Evolutionary conservation across 2,888 invertebrate genomes (phyloP).

Genomic region (Glyphotaelius pellucidus): DNA sequence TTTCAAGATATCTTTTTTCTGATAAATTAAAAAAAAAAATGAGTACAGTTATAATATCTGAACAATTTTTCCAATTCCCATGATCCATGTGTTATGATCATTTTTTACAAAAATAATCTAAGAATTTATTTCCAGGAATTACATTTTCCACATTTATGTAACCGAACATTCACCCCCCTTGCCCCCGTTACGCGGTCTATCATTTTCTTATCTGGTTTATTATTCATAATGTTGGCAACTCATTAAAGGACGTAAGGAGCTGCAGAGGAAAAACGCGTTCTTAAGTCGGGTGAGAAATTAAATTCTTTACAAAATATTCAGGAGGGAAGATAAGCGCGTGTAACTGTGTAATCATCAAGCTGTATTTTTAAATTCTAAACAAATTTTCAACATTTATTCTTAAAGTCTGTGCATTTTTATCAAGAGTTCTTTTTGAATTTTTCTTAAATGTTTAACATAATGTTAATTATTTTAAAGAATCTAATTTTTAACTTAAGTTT

Average conservation of each 20-base stretch:
- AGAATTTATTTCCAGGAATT: not conserved
- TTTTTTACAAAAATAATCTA: not conserved
- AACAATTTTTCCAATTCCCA: too few species aligned
- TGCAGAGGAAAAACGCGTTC: conserved; percentile 37
- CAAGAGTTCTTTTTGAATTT: not conserved
- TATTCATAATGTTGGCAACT: conserved; percentile 63
- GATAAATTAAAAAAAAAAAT: too few species aligned
- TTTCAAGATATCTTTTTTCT: too few species aligned
- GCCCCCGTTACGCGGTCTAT: conserved; percentile 52
- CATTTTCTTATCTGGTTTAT: conserved; percentile 64
- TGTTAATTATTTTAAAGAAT: not conserved
- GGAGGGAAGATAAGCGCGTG: not conserved
- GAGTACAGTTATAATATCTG: too few species aligned
- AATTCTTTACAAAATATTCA: conserved; percentile 4
- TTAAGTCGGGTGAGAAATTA: conserved; percentile 12
- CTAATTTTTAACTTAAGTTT: not conserved
- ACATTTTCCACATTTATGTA: not conserved
- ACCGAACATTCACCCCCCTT: not conserved
- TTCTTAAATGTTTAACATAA: not conserved
- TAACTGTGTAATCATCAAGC: not conserved
- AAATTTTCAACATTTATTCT: not conserved
- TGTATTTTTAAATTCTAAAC: not conserved
- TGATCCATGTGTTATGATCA: too few species aligned
- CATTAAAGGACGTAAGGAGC: conserved; percentile 60
- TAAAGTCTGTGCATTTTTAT: not conserved